Evolutionary conservation across 2,113 vertebrate species (phyloP).

Genomic region (Labeo catla): DNA sequence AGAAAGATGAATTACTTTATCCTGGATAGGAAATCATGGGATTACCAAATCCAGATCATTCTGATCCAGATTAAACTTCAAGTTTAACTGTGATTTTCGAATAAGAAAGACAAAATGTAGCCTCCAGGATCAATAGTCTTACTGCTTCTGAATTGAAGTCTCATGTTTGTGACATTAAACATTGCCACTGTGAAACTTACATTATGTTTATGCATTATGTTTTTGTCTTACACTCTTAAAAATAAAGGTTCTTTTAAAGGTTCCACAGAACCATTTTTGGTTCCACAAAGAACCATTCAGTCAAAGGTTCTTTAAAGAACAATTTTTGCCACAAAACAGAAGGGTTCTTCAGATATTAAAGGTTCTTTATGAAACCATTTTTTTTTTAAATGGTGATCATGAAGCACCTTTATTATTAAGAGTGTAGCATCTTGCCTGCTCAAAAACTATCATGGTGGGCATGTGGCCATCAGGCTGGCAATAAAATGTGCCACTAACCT

Average conservation of each 20-base stretch:
- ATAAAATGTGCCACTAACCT: constrained; percentile 76
- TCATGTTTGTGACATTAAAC: not conserved
- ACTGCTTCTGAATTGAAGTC: not conserved
- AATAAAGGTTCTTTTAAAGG: no score
- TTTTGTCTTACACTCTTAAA: constrained; percentile 66
- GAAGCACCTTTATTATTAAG: no score
- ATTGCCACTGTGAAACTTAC: not conserved
- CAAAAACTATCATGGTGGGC: constrained; percentile 79
- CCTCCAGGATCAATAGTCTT: not conserved
- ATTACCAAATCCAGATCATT: not conserved
- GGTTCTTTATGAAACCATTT: no score
- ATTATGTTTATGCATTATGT: not conserved
- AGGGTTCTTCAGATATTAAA: no score
- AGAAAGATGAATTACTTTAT: not conserved
- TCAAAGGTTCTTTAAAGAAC: no score
- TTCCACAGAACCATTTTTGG: no score
- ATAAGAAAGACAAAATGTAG: not conserved
- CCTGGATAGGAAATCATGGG: not conserved
- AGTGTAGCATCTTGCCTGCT: constrained; percentile 73
- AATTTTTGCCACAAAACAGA: no score
- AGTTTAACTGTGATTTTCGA: not conserved
- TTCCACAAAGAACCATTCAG: no score
- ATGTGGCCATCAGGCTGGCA: constrained; percentile 84
- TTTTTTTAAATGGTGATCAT: no score
- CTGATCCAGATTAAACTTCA: not conserved